Percentiles rank a stretch among this genome's conserved stretches.
phyloP scores from a whole-genome alignment of 2,113 vertebrate genomes.

The Ptilonorhynchus violaceus region DNA sequence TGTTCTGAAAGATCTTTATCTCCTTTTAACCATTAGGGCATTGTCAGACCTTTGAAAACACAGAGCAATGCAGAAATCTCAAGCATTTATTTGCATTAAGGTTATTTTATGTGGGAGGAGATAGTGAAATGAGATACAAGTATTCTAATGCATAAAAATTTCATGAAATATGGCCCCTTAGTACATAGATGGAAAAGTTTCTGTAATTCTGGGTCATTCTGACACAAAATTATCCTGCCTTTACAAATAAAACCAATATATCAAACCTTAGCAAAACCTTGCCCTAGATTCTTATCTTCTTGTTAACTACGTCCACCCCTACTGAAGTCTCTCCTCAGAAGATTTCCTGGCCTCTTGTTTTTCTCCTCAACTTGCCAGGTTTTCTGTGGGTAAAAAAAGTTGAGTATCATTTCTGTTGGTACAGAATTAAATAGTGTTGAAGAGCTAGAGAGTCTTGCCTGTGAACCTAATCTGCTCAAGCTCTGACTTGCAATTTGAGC shows the following conservation, averaged over 20 bases:
- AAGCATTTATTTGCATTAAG: background rate
- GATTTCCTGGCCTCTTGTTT: background rate
- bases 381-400: background rate
- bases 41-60: background rate
- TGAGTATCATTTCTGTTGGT: background rate
- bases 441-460: fast-evolving
- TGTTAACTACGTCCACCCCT: background rate
- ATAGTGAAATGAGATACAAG: background rate
- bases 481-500: background rate
- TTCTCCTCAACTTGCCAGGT: background rate
- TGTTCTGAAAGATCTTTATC: background rate
- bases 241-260: conserved; percentile 12
- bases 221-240: conserved; percentile 38
- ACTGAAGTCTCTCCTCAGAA: background rate
- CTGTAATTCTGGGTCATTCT: conserved; percentile 52
- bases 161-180: background rate
- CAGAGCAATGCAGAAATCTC: background rate
- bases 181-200: conserved; percentile 25
- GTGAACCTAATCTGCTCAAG: background rate
- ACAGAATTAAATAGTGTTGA: background rate
- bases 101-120: background rate
- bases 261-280: conserved; percentile 20
- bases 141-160: background rate
- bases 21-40: background rate
- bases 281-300: conserved; percentile 23